These are phyloP conservation scores for Isoperla grammatica DNA, from an alignment of 2,888 invertebrate genomes.

Conservation along the genomic window DNA sequence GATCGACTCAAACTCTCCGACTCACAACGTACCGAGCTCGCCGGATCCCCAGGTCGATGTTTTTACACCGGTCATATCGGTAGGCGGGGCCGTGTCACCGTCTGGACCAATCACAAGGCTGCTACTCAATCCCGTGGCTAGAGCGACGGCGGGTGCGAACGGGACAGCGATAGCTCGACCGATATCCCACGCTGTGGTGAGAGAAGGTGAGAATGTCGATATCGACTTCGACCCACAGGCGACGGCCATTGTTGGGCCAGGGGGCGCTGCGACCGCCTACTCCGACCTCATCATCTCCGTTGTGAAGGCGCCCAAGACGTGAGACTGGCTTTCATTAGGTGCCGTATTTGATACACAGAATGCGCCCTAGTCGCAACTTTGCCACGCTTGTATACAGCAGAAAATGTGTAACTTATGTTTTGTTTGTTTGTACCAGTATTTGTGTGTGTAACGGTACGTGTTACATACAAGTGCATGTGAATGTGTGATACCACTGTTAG, in stretches of 20 bases:
- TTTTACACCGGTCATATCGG: too few relatives aligned
- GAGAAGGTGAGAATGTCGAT: constrained; percentile 52
- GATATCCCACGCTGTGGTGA: constrained; percentile 58
- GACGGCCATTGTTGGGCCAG: constrained; percentile 67
- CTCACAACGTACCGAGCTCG: too few relatives aligned
- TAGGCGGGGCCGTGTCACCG: too few relatives aligned
- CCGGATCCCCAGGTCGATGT: too few relatives aligned
- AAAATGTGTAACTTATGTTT: not conserved
- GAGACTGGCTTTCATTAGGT: not conserved
- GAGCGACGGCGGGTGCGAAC: constrained; percentile 57
- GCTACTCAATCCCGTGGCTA: constrained; percentile 59
- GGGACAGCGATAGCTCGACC: constrained; percentile 68
- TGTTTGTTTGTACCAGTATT: not conserved
- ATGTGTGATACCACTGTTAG: too few relatives aligned
- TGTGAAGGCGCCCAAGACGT: constrained; percentile 5
- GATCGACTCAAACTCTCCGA: too few relatives aligned
- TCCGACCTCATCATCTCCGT: constrained; percentile 55
- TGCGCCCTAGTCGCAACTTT: constrained; percentile 2
- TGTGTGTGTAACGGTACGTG: not conserved
- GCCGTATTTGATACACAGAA: not conserved
- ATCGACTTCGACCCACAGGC: constrained; percentile 63
- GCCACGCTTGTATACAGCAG: not conserved
- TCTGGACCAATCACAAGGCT: constrained; percentile 40
- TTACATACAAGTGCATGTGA: not conserved
- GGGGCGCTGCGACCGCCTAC: constrained; percentile 69